These are phyloP conservation scores for Drosophila glabriapex DNA, from an alignment of 2,888 invertebrate species.

Conservation along the genomic window DNA sequence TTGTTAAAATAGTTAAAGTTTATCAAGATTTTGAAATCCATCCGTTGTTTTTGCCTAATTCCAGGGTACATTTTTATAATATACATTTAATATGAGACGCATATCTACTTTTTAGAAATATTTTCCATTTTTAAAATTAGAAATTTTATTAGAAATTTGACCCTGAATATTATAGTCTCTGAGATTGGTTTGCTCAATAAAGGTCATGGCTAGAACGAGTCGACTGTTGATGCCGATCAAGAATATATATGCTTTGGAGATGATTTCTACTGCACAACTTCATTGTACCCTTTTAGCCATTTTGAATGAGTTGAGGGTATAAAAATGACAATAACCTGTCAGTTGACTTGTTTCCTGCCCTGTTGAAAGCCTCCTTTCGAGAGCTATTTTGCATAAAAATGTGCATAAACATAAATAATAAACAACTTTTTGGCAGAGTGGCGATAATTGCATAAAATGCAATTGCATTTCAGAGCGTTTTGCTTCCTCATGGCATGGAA, in stretches of 20 bases:
- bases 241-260: neutral
- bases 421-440: conserved; percentile 23
- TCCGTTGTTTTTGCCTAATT: neutral
- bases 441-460: conserved; percentile 16
- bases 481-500: conserved; percentile 50
- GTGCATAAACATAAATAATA: conserved; percentile 1
- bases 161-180: neutral
- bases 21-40: neutral
- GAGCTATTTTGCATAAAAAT: conserved; percentile 13
- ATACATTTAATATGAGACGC: neutral
- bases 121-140: neutral
- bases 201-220: neutral
- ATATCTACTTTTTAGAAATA: neutral
- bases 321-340: conserved; percentile 19
- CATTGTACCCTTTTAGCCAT: neutral
- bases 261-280: neutral
- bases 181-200: neutral
- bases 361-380: conserved; percentile 65
- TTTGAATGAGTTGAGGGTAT: neutral
- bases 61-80: neutral
- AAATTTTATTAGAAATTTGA: neutral
- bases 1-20: neutral
- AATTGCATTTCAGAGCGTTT: conserved; percentile 13
- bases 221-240: neutral
- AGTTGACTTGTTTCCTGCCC: conserved; percentile 22